A percentile compares a stretch with the other conserved stretches of the same genome.
These are phyloP conservation scores for Actinostola sp. DNA, from an alignment of 92 coral and sea anemone genomes.

Conservation along the genomic window DNA sequence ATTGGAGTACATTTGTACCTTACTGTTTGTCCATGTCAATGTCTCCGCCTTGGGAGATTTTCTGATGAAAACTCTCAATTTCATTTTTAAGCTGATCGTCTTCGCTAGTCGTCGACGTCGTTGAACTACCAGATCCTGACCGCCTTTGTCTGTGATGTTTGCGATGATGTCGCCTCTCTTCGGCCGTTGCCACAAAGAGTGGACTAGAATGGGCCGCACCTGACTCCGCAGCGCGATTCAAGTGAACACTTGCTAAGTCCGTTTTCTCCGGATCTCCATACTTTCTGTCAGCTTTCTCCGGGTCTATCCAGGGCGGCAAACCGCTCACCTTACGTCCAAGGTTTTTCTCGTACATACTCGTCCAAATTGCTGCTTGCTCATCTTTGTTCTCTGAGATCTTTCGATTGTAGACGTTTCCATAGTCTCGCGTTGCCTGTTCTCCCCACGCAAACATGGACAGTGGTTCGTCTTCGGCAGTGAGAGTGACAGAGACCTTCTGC, in stretches of 20 bases:
- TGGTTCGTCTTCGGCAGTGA: slow-evolving; percentile 41
- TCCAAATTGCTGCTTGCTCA: slow-evolving; percentile 90
- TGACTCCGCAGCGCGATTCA: slow-evolving; percentile 59
- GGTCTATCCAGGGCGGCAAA: slow-evolving; percentile 76
- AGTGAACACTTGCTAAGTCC: slow-evolving; percentile 66
- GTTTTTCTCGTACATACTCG: slow-evolving; percentile 90
- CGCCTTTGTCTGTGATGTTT: slow-evolving; percentile 32
- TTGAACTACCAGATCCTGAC: slow-evolving; percentile 8
- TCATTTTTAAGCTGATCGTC: neutral
- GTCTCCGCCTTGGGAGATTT: neutral
- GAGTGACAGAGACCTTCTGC: slow-evolving; percentile 18
- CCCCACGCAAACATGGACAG: slow-evolving; percentile 71
- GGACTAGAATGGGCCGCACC: slow-evolving; percentile 42
- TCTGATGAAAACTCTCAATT: neutral
- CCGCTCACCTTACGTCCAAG: slow-evolving; percentile 85
- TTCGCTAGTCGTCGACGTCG: slow-evolving; percentile 9
- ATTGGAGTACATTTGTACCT: too few species aligned
- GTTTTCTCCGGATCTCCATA: slow-evolving; percentile 53
- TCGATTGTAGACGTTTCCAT: slow-evolving; percentile 64
- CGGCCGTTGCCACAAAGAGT: slow-evolving; percentile 48
- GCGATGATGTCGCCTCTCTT: slow-evolving; percentile 56
- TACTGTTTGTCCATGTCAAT: neutral
- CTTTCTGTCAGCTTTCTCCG: slow-evolving; percentile 30
- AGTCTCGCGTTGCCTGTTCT: slow-evolving; percentile 58
- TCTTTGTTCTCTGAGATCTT: slow-evolving; percentile 81